These are phyloP conservation scores for Armadillidium nasatum DNA, from an alignment of 1,140 invertebrate genomes.

Conservation along the genomic window DNA sequence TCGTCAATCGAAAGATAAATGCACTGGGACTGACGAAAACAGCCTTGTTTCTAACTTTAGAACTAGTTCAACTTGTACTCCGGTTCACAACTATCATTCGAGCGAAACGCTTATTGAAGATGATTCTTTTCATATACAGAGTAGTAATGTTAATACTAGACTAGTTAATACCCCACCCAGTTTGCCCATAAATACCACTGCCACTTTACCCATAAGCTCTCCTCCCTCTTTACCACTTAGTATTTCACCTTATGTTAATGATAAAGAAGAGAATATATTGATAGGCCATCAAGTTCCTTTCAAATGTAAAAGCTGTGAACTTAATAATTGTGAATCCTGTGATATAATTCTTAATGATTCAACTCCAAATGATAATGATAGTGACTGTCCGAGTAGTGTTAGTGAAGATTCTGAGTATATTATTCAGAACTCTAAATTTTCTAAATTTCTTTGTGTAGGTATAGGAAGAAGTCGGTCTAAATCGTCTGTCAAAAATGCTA, in stretches of 20 bases:
- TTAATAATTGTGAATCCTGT: conserved; percentile 33
- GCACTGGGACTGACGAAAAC: background rate
- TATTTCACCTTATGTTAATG: too few species aligned
- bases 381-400: conserved; percentile 44
- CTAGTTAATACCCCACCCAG: too few species aligned
- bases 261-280: too few species aligned
- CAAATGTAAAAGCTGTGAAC: background rate
- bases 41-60: background rate
- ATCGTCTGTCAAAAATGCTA: conserved; percentile 40
- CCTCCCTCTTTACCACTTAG: too few species aligned
- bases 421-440: conserved; percentile 43
- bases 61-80: background rate
- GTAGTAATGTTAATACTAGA: too few species aligned
- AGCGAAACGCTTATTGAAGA: background rate
- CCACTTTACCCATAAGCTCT: too few species aligned
- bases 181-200: too few species aligned
- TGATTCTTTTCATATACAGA: background rate
- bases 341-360: conserved; percentile 35
- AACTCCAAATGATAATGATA: conserved; percentile 40
- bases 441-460: conserved; percentile 44
- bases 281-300: background rate
- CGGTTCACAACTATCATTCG: background rate
- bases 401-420: conserved; percentile 45
- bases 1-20: background rate
- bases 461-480: conserved; percentile 42